Evolutionary conservation across 2,888 invertebrate genomes (phyloP).

Genomic region (Drosophila niveifrons): DNA sequence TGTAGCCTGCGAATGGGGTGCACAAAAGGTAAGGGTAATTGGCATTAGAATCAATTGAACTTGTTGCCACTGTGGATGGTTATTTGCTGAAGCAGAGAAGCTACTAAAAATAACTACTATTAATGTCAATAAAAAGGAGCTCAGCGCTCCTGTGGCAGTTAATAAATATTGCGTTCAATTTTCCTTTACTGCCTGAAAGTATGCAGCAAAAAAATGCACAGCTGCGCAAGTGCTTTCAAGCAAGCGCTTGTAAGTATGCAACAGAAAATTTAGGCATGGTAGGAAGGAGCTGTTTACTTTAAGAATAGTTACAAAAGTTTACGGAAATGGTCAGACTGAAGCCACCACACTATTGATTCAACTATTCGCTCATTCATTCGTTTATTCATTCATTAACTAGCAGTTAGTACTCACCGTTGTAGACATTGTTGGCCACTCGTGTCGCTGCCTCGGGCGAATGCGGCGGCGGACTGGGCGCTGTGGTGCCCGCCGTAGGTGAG

Average conservation of each 20-base stretch:
- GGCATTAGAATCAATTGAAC: slow-evolving; percentile 18
- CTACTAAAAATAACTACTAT: neutral
- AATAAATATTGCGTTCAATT: neutral
- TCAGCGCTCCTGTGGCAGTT: neutral
- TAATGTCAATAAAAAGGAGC: neutral
- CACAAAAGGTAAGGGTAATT: neutral
- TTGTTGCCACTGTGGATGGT: slow-evolving; percentile 16
- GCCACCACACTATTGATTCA: neutral
- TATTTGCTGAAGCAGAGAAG: neutral
- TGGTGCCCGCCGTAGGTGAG: slow-evolving; percentile 91
- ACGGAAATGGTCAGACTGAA: neutral
- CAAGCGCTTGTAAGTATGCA: slow-evolving; percentile 8
- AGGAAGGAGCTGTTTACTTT: neutral
- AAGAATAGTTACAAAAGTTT: too few species aligned
- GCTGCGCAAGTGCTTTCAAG: neutral
- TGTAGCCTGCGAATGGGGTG: slow-evolving; percentile 88
- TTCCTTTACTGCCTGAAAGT: neutral
- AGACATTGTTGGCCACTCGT: slow-evolving; percentile 89
- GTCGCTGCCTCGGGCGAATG: slow-evolving; percentile 87
- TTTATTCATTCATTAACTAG: slow-evolving; percentile 12
- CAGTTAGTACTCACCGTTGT: slow-evolving; percentile 89
- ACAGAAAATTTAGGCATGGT: neutral
- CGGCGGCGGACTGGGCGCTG: slow-evolving; percentile 91
- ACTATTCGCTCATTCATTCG: slow-evolving; percentile 9
- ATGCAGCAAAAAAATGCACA: slow-evolving; percentile 1